Evolutionary conservation across 30 jellyfish, hydroid and myxozoan species (phyloP).

Genomic region (Hydra vulgaris): DNA sequence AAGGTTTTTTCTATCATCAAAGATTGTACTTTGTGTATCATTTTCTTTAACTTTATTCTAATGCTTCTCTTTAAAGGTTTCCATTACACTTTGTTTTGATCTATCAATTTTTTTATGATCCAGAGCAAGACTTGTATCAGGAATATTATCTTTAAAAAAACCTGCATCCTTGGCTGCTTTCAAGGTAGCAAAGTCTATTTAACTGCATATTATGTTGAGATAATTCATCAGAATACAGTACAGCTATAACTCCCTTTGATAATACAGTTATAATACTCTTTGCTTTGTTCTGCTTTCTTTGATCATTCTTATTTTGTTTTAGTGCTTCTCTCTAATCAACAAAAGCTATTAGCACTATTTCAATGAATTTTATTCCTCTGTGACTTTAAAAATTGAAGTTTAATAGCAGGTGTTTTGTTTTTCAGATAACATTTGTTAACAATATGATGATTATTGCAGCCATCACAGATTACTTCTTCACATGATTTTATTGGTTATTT

Average conservation of each 20-base stretch:
- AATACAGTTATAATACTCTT: not conserved
- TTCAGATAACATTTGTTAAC: not conserved
- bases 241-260: no score
- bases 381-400: not conserved
- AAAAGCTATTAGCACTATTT: not conserved
- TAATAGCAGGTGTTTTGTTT: not conserved
- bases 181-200: not conserved
- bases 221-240: no score
- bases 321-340: no score
- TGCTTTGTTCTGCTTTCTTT: no score
- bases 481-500: not conserved
- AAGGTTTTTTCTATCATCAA: not conserved
- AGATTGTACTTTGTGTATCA: not conserved
- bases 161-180: not conserved
- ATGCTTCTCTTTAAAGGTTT: not conserved
- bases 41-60: not conserved
- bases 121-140: not conserved
- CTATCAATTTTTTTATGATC: not conserved
- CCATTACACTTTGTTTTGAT: not conserved
- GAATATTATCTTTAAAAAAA: not conserved
- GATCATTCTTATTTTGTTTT: no score
- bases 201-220: no score
- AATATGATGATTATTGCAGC: not conserved
- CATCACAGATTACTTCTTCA: no score
- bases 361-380: not conserved